Evolutionary conservation across 2,888 invertebrate genomes (phyloP).

Genomic region (Trissolcus brochymenae): DNA sequence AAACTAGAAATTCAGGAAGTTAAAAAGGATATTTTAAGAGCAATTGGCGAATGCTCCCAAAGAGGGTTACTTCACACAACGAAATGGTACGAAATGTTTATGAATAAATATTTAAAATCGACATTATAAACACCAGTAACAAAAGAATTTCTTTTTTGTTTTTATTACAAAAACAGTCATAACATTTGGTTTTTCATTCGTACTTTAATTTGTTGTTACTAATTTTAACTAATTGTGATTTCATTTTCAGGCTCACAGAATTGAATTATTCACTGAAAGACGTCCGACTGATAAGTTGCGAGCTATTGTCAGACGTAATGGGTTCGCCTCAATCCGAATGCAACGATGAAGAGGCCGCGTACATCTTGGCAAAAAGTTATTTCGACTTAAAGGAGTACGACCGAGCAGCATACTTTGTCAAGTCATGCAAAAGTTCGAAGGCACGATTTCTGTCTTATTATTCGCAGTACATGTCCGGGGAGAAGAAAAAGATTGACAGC

Average conservation of each 20-base stretch:
- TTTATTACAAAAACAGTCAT: too few species aligned
- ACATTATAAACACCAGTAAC: too few species aligned
- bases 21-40: conserved; percentile 81
- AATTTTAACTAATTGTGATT: neutral
- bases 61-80: conserved; percentile 88
- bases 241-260: conserved; percentile 82
- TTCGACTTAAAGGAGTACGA: conserved; percentile 95
- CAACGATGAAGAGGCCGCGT: conserved; percentile 81
- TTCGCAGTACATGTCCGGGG: conserved; percentile 90
- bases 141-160: too few species aligned
- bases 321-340: too few species aligned
- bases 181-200: too few species aligned
- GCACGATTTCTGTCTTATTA: conserved; percentile 91
- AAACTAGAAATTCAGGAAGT: conserved; percentile 80
- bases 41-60: conserved; percentile 85
- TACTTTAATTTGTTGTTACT: too few species aligned
- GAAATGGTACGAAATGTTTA: conserved; percentile 83
- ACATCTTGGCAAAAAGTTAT: conserved; percentile 89
- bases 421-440: conserved; percentile 83
- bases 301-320: conserved; percentile 77
- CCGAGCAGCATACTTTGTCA: conserved; percentile 87
- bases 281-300: conserved; percentile 79
- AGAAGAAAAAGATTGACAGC: conserved; percentile 92
- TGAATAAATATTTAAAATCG: too few species aligned
- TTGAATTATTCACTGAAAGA: conserved; percentile 86